phyloP scores from a whole-genome alignment of 2,888 invertebrate genomes.

The Neocrepidodera transversa region DNA sequence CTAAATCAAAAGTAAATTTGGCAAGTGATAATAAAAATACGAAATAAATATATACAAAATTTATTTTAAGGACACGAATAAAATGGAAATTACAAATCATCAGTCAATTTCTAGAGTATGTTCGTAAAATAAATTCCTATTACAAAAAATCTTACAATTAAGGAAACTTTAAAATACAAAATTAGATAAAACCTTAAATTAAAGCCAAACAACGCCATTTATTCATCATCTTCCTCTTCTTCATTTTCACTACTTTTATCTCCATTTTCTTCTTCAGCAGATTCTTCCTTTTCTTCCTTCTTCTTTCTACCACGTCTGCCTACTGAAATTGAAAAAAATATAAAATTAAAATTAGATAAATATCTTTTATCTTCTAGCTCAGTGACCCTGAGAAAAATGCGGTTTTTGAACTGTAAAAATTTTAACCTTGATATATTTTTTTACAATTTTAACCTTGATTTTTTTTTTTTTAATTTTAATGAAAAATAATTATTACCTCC shows the following conservation, averaged over 20 bases:
- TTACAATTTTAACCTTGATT: too few relatives aligned
- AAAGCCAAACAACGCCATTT: conserved; percentile 7
- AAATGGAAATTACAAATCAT: conserved; percentile 2
- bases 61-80: neutral
- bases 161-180: conserved; percentile 1
- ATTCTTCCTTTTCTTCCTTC: conserved; percentile 38
- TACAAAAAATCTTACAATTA: neutral
- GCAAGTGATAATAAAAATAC: neutral
- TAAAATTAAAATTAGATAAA: neutral
- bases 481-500: too few relatives aligned
- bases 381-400: too few relatives aligned
- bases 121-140: neutral
- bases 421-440: too few relatives aligned
- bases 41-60: conserved; percentile 7
- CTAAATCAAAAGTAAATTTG: too few relatives aligned
- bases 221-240: conserved; percentile 31
- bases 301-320: conserved; percentile 33
- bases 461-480: too few relatives aligned
- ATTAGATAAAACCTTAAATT: conserved; percentile 3
- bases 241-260: conserved; percentile 37
- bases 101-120: conserved; percentile 5
- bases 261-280: conserved; percentile 36
- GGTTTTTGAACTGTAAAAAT: too few relatives aligned
- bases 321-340: conserved; percentile 27
- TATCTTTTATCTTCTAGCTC: too few relatives aligned